Conservation (phyloP, 2,797 vertebrate genomes). For the Cyclopterus lumpus region DNA sequence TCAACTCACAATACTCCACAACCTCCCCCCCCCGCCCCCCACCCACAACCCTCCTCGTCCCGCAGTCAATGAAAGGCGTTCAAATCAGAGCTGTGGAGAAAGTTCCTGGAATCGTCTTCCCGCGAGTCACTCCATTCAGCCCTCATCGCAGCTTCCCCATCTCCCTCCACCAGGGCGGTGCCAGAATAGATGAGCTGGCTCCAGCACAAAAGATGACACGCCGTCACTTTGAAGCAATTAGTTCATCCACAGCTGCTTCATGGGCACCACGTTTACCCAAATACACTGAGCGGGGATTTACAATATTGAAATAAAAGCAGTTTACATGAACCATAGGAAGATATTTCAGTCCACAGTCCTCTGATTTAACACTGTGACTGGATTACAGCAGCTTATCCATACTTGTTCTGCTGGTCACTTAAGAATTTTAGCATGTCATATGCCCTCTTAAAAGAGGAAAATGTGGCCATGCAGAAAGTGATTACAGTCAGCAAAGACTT, state of each 20-base stretch:
- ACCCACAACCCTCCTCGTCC: conserved; percentile 20
- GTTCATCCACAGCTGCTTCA: conserved; percentile 33
- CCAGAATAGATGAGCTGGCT: not conserved
- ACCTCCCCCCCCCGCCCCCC: conserved; percentile 36
- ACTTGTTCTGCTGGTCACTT: conserved; percentile 76
- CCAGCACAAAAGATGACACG: conserved; percentile 23
- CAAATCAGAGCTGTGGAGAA: conserved; percentile 67
- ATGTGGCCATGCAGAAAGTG: conserved; percentile 54
- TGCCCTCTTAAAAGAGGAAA: conserved; percentile 71
- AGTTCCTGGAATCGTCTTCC: conserved; percentile 66
- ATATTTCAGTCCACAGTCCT: conserved; percentile 24
- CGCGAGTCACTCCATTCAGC: conserved; percentile 56
- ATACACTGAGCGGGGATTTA: not conserved
- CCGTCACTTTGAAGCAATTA: conserved; percentile 22
- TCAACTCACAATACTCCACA: conserved; percentile 76
- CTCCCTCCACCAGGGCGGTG: conserved; percentile 35
- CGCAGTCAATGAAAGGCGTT: conserved; percentile 67
- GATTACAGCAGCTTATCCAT: conserved; percentile 79
- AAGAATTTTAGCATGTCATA: conserved; percentile 84
- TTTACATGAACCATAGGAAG: conserved; percentile 6
- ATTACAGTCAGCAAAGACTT: conserved; percentile 37
- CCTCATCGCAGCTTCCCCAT: conserved; percentile 17
- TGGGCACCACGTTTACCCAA: not conserved
- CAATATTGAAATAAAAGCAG: not conserved
- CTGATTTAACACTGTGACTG: conserved; percentile 63